A percentile compares a stretch with the other conserved stretches of the same genome.
Conservation (phyloP, 2,113 vertebrate species). For the Laticauda laticaudata region DNA sequence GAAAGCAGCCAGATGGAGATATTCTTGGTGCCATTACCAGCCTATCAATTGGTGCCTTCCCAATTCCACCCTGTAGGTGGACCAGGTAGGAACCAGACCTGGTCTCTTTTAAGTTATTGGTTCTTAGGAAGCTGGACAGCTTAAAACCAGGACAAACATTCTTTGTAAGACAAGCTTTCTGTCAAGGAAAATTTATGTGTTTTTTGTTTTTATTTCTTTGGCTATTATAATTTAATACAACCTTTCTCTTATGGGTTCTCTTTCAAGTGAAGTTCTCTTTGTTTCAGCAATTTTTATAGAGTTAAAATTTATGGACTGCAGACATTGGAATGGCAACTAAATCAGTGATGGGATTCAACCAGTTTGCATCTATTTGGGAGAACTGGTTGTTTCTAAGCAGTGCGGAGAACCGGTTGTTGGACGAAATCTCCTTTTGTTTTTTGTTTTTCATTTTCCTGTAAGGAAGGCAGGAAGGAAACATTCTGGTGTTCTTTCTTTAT, state of each 20-base stretch:
- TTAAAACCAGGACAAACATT: not conserved
- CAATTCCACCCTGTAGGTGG: constrained; percentile 61
- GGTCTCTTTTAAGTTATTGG: not conserved
- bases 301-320: not conserved
- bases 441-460: no score
- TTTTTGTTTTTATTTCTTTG: not conserved
- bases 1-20: constrained; percentile 24
- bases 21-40: constrained; percentile 64
- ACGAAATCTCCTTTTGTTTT: no score
- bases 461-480: no score
- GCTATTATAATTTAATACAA: not conserved
- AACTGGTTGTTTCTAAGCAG: no score
- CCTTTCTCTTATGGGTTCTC: not conserved
- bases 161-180: not conserved
- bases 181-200: not conserved
- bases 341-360: no score
- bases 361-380: no score
- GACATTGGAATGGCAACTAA: not conserved
- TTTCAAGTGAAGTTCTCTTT: not conserved
- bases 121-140: not conserved
- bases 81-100: constrained; percentile 54
- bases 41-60: constrained; percentile 64
- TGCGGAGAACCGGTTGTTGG: no score
- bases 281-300: not conserved
- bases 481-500: no score